Base-by-base conservation (phyloP, 2,888 invertebrate species). In the Apodemia hepburni region DNA sequence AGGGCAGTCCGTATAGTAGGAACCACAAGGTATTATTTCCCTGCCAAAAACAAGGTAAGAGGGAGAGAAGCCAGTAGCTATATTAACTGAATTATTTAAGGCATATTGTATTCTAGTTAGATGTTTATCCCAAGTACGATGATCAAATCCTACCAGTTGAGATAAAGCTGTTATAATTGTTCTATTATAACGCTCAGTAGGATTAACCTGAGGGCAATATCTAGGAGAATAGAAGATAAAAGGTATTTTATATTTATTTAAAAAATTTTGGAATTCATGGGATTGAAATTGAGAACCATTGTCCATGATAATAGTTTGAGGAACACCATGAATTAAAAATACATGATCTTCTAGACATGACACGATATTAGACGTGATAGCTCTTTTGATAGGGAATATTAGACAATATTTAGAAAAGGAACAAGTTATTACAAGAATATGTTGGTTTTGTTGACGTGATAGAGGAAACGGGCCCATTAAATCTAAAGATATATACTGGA, bases 241-340 rank as follows among this genome's bases (percentile, higher is more conserved):
- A 15, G 73, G 72, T 0, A 76, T 54, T 7, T 71, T 71, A 33
- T 73, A 74, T 29, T 65, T 67, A 5, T 59, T 49, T n/a, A 72
- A 64, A 0, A 73, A 15, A 0, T 8, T 18, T 6, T 65, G 51
- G 0, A 65, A 4, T 0, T 51, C 51, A 2, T 29, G 17, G 17
- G 72, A 66, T n/a, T 63, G 64, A 38, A 74, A 75, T 60, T 76
- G 74, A 3, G 9, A 61, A 0, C 73, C 73, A 51, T 76, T 75
- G 15, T 73, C 74, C 27, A 71, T 3, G 0, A 73, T 51, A 0
- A 76, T 61, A 0, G 71, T 73, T 15, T 68, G 66, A 0, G 73
- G 71, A 7, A 75, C 59, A 2, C 74, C 77, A 42, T 75, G 75
- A 0, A 74, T 62, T 0, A 75, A 33, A 38, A 76, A 73, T 5